Base-by-base conservation (phyloP, 1,140 invertebrate species). In the Polyergus mexicanus region DNA sequence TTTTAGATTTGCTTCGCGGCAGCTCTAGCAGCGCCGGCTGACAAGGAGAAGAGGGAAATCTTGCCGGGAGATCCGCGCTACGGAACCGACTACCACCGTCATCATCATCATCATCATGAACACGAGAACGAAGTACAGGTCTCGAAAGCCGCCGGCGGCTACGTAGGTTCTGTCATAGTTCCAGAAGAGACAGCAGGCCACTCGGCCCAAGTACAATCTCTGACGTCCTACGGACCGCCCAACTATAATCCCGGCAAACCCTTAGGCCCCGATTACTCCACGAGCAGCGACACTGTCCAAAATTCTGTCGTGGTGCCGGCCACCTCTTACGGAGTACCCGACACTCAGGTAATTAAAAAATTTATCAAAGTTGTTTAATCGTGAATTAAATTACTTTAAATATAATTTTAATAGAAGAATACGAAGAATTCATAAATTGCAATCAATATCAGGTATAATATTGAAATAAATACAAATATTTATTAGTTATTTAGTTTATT, bases 1-100 rank as follows among this genome's bases (percentile, higher is more conserved):
- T 51, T 91, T 3, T 66, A 94, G 94, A 80, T 90, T 32, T 92
- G 92, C 87, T 65, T 93, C 62, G 85, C 92, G 25, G 91, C 84
- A 60, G 69, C 85, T 32, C 66, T 86, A 11, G 90, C 90, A 58
- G 87, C 75, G 8, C 86, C 92, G 11, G 8, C 25, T 0, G 78
- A 74, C 1, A 89, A 88, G 32, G 25, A 47, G 13, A 94, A 92
- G 72, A 87, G 93, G 16, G 90, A 92, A 1, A 92, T 94, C 60
- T 72, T 94, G n/a, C 92, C 93, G 0, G 94, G 94, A 4, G 94
- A 95, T 71, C 68, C 93, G 28, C 93, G 94, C 11, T 95, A 93
- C 56, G 92, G 91, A 44, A 91, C 88, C 38, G 88, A 89, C 2
- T 78, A 92, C 51, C 85, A 84, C 8, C 78, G 90, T 1, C 88